phyloP scores from a whole-genome alignment of 2,888 invertebrate species.

The Pseudoips prasinana region DNA sequence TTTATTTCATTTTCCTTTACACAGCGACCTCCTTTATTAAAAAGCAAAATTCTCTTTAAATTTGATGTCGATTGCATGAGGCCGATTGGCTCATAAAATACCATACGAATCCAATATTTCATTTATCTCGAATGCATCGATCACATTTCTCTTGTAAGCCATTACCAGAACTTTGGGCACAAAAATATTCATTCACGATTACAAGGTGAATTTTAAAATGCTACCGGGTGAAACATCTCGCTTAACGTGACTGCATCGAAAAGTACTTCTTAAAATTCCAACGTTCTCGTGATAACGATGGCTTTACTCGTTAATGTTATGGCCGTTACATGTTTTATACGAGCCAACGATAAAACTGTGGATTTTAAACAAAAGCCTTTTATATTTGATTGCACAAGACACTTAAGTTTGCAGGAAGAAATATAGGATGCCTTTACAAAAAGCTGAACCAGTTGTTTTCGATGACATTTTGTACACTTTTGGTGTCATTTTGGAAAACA shows the following conservation, averaged over 20 bases:
- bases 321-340: slow-evolving; percentile 37
- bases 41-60: slow-evolving; percentile 15
- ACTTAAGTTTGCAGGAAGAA: slow-evolving; percentile 21
- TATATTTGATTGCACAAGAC: slow-evolving; percentile 36
- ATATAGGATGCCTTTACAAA: slow-evolving; percentile 26
- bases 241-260: slow-evolving; percentile 32
- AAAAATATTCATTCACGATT: slow-evolving; percentile 51
- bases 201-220: slow-evolving; percentile 48
- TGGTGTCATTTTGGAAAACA: no score
- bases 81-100: slow-evolving; percentile 28
- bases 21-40: slow-evolving; percentile 20
- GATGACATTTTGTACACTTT: no score
- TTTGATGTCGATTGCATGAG: slow-evolving; percentile 17
- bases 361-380: slow-evolving; percentile 38
- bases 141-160: slow-evolving; percentile 46
- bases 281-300: slow-evolving; percentile 40
- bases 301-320: slow-evolving; percentile 41
- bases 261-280: slow-evolving; percentile 49
- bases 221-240: slow-evolving; percentile 44
- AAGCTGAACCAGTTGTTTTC: no score
- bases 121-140: slow-evolving; percentile 42
- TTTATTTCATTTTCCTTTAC: slow-evolving; percentile 1
- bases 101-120: slow-evolving; percentile 27
- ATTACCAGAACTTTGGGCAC: slow-evolving; percentile 41
- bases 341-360: slow-evolving; percentile 36